Base-by-base conservation (phyloP, 2,113 vertebrate genomes). In the Telmatochromis sp. region DNA sequence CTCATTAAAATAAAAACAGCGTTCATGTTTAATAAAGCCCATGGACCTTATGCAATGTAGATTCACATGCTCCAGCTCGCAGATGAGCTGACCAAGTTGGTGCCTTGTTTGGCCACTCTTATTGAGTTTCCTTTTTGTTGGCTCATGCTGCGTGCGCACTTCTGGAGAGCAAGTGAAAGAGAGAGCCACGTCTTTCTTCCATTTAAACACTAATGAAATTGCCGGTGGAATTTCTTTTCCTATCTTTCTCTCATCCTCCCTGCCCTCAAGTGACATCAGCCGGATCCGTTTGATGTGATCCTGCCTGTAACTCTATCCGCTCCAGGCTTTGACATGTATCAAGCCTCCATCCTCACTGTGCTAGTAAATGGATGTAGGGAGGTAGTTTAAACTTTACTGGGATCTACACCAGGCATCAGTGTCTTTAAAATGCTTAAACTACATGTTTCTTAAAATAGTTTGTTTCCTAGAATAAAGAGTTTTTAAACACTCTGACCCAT, bases 151-250 rank as follows among this genome's bases (percentile, higher is more conserved):
- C 17, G 31, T 85, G 73, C 75, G 83, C 82, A 86, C 85, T 92
- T 91, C 57, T 86, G 85, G 82, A 68, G 78, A 51, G 53, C 3
- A n/a, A 37, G 80, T 37, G 53, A 55, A 84, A 26, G 31, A 55
- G 49, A 70, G 82, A 81, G 42, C 75, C 51, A 17, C 47, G 14
- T 86, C 87, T 88, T 86, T 21, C 84, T 80, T 93, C 91, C 94
- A 88, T 94, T 89, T 93, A 88, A 88, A 91, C 91, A 70, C 90
- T 93, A 96, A 95, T 94, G 89, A 95, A 95, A 95, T 96, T 94
- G 90, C 91, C 4, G 87, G 89, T 93, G 94, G 93, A 95, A 93
- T 93, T 93, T 94, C 87, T 94, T 65, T 85, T 49, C 40, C 68
- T 58, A 79, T 47, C 65, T 80, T 80, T 54, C 63, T 6, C 42